Evolutionary conservation across 2,888 invertebrate genomes (phyloP).

Genomic region (Hirtodrosophila alboralis): DNA sequence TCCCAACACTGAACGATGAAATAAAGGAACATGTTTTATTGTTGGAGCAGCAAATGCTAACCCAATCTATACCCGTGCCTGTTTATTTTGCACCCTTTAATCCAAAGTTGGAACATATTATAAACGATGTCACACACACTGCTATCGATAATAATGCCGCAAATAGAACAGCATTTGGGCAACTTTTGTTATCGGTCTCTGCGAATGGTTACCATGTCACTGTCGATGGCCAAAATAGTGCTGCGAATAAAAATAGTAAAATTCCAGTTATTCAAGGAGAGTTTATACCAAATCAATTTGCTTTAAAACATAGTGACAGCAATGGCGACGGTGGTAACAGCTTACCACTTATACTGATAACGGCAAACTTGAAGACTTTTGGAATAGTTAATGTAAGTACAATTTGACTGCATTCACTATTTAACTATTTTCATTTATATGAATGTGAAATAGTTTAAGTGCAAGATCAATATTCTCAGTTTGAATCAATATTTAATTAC

Average conservation of each 20-base stretch:
- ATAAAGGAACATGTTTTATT: slow-evolving; percentile 90
- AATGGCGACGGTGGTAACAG: slow-evolving; percentile 87
- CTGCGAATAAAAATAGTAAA: slow-evolving; percentile 90
- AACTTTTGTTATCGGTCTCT: slow-evolving; percentile 93
- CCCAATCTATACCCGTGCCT: slow-evolving; percentile 92
- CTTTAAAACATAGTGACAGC: slow-evolving; percentile 67
- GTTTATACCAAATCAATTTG: slow-evolving; percentile 85
- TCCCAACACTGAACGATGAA: slow-evolving; percentile 87
- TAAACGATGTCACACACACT: slow-evolving; percentile 88
- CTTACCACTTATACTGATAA: slow-evolving; percentile 94
- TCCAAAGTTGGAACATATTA: slow-evolving; percentile 89
- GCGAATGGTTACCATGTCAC: slow-evolving; percentile 97
- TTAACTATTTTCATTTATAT: too few relatives aligned
- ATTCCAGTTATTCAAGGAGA: slow-evolving; percentile 95
- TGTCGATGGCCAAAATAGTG: slow-evolving; percentile 89
- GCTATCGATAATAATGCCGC: slow-evolving; percentile 57
- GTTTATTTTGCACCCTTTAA: slow-evolving; percentile 94
- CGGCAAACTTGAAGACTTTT: slow-evolving; percentile 96
- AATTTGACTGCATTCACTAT: not conserved
- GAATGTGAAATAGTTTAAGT: too few relatives aligned
- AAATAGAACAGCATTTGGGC: slow-evolving; percentile 91
- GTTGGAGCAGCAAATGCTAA: slow-evolving; percentile 92
- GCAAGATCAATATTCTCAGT: too few relatives aligned
- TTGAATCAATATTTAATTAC: too few relatives aligned
- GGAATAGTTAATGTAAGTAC: slow-evolving; percentile 93